phyloP scores from a whole-genome alignment of 2,888 invertebrate species.

The Sepioteuthis lessoniana region DNA sequence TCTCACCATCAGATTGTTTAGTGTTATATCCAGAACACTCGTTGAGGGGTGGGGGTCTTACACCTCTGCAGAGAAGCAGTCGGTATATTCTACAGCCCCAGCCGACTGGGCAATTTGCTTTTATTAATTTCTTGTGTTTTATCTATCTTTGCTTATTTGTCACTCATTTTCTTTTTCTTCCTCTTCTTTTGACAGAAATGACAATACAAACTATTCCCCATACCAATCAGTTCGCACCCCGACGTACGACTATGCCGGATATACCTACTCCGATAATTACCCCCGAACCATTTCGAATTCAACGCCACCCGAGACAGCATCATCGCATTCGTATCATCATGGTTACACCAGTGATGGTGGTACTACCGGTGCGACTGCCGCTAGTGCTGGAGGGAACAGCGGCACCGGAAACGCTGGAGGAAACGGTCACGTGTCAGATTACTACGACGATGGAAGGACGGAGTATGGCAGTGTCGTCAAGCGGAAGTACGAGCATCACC shows the following conservation, averaged over 20 bases:
- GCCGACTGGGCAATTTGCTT: too few species aligned
- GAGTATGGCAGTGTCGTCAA: neutral
- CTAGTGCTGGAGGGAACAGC: neutral
- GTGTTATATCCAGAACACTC: too few species aligned
- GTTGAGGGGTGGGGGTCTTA: too few species aligned
- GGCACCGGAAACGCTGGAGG: neutral
- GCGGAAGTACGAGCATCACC: constrained; percentile 41
- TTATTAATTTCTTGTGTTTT: too few species aligned
- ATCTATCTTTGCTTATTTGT: neutral
- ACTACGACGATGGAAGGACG: neutral
- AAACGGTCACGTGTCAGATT: neutral
- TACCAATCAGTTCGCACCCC: constrained; percentile 26
- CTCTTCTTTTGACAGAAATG: neutral
- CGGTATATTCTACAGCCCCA: too few species aligned
- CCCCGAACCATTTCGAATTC: neutral
- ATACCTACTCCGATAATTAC: constrained; percentile 10
- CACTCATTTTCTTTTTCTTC: neutral
- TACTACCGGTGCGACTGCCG: neutral
- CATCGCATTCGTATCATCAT: constrained; percentile 43
- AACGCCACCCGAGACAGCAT: neutral
- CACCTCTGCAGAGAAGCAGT: too few species aligned
- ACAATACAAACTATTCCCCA: neutral
- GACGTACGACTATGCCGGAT: constrained; percentile 2
- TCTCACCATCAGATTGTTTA: too few species aligned
- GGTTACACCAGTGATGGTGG: neutral